Evolutionary conservation across 2,888 invertebrate species (phyloP).

Genomic region (Gymnocheta viridis): DNA sequence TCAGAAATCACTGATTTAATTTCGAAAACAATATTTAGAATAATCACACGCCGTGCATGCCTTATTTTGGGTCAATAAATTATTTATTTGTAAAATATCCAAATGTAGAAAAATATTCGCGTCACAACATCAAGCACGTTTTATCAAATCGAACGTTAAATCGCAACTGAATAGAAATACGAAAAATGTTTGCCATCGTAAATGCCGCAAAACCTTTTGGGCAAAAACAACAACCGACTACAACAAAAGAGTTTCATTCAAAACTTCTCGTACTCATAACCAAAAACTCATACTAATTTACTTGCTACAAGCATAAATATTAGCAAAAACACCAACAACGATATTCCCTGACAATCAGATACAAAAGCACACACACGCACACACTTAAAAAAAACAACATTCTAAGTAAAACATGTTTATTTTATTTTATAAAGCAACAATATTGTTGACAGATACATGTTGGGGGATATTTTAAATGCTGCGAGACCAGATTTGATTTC

Average conservation of each 20-base stretch:
- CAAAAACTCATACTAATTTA: conserved; percentile 29
- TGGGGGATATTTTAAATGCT: not conserved
- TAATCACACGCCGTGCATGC: conserved; percentile 19
- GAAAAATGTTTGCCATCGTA: conserved; percentile 49
- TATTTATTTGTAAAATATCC: conserved; percentile 34
- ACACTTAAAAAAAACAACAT: not conserved
- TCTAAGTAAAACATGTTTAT: not conserved
- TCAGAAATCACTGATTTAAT: not conserved
- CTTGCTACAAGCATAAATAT: conserved; percentile 28
- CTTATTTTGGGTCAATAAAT: conserved; percentile 35
- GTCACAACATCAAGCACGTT: conserved; percentile 65
- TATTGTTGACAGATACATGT: not conserved
- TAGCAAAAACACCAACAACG: conserved; percentile 36
- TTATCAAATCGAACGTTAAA: conserved; percentile 72
- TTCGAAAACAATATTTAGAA: conserved; percentile 5
- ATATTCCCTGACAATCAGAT: conserved; percentile 15
- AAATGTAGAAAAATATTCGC: conserved; percentile 41
- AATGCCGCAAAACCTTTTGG: conserved; percentile 57
- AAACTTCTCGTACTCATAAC: conserved; percentile 56
- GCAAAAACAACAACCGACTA: conserved; percentile 33
- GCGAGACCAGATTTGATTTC: too few relatives aligned
- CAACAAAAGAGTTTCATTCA: conserved; percentile 39
- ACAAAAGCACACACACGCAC: conserved; percentile 2
- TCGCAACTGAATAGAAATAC: conserved; percentile 71
- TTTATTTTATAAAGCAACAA: too few relatives aligned